These are phyloP conservation scores for Mustelus asterias DNA, from an alignment of 2,113 vertebrate species.

Conservation along the genomic window DNA sequence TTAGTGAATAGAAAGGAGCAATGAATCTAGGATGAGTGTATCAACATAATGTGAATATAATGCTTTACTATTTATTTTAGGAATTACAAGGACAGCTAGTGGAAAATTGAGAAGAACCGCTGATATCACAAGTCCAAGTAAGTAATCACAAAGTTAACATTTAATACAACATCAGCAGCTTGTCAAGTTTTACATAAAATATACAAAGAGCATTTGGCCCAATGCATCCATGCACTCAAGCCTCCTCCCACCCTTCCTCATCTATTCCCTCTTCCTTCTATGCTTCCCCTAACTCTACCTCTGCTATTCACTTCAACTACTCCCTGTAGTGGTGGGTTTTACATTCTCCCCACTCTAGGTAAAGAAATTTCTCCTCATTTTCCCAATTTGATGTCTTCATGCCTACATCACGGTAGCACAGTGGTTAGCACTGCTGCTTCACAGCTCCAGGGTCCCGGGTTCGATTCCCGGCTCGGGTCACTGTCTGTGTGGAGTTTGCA, in stretches of 20 bases:
- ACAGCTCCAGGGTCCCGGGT: too few relatives aligned
- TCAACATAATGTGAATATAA: not conserved
- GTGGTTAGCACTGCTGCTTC: too few relatives aligned
- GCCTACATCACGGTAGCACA: too few relatives aligned
- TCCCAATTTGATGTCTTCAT: not conserved
- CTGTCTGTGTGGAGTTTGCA: too few relatives aligned
- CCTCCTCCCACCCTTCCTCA: not conserved
- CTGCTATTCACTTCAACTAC: not conserved
- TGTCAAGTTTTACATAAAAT: not conserved
- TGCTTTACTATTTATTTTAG: not conserved
- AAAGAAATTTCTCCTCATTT: not conserved
- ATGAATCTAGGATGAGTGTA: not conserved
- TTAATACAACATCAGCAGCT: not conserved
- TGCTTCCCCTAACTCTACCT: not conserved
- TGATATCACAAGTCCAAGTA: constrained; percentile 6
- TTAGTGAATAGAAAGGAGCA: not conserved
- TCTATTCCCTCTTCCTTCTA: not conserved
- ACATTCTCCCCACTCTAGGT: not conserved
- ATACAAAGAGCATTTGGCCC: not conserved
- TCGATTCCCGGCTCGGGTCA: too few relatives aligned
- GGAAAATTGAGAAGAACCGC: constrained; percentile 28
- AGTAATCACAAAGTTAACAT: not conserved
- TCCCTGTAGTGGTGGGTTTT: not conserved
- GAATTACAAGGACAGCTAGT: constrained; percentile 19
- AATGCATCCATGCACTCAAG: not conserved